Base-by-base conservation (phyloP, 2,888 invertebrate genomes). In the Sipha maydis region DNA sequence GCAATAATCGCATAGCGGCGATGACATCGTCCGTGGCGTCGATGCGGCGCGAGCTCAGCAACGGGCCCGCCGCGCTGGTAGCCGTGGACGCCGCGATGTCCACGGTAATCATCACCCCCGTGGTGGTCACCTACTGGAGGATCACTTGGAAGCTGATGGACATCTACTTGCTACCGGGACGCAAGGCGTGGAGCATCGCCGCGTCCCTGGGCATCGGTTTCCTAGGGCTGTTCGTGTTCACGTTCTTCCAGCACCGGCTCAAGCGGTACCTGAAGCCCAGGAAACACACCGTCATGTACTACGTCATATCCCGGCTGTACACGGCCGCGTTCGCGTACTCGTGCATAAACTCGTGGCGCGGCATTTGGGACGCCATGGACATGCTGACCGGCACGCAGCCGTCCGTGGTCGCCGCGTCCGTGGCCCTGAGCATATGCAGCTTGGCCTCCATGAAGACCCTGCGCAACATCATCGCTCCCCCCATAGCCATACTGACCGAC, bases 301-400 rank as follows among this genome's bases (percentile, higher is more conserved):
- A 95, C 91, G 92, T 94, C 89, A 92, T 94, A 88, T 96, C 96
- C 90, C 93, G 97, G 88, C 90, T 95, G 54, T 97, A 96, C 92
- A 97, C 97, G 31, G 93, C 93, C 90, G 91, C 95, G 90, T 97
- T 95, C 91, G 96, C 95, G 17, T 94, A 96, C 90, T 95, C 95
- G 90, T 97, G 97, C 92, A 96, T 97, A 76, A 97, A 96, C 91
- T 96, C 96, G 89, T 97, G 97, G 97, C 93, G 97, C 17, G 97
- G 97, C 1, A 94, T 95, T 77, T 97, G 97, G 97, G 93, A 94
- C 90, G 92, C 95, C 82, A 93, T 97, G 91, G 96, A 97, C 91
- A 93, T 94, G 91, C 94, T 95, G 91, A 95, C 95, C 69, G 93
- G 93, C 80, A 90, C 91, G 85, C 93, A 92, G 89, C 93, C 94